Percentiles rank a stretch among this genome's conserved stretches.
These are phyloP conservation scores for Cherax destructor DNA, from an alignment of 1,140 invertebrate genomes.

Conservation along the genomic window DNA sequence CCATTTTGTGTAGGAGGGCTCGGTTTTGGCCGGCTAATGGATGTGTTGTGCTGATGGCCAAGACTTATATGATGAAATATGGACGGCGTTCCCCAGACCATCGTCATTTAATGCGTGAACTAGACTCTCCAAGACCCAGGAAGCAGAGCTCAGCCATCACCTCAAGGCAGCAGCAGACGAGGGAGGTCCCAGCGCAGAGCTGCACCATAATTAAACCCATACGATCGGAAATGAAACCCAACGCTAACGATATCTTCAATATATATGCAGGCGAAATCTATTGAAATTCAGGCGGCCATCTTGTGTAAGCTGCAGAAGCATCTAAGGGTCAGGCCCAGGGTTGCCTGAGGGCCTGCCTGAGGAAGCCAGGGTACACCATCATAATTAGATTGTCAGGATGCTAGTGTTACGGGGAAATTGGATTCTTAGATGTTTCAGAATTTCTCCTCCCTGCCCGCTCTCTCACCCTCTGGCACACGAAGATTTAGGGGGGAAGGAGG, in stretches of 20 bases:
- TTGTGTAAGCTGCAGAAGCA: constrained; percentile 63
- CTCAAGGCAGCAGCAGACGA: background rate
- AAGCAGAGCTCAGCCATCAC: background rate
- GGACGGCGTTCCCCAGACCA: constrained; percentile 33
- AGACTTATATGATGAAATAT: constrained; percentile 67
- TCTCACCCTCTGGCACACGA: constrained; percentile 22
- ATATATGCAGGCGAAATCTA: constrained; percentile 67
- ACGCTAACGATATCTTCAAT: constrained; percentile 68
- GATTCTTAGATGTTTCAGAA: constrained; percentile 70
- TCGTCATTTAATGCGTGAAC: constrained; percentile 27
- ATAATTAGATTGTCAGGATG: constrained; percentile 69
- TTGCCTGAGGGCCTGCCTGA: constrained; percentile 11
- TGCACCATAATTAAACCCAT: constrained; percentile 65
- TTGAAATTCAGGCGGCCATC: constrained; percentile 68
- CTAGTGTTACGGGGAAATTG: constrained; percentile 68
- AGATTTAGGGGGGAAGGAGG: background rate
- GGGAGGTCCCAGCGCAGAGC: background rate
- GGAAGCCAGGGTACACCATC: constrained; percentile 59
- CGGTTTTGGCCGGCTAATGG: constrained; percentile 55
- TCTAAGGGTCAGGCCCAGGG: constrained; percentile 60
- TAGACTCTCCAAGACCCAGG: background rate
- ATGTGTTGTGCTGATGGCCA: constrained; percentile 63
- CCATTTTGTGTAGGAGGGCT: constrained; percentile 60
- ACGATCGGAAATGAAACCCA: constrained; percentile 67
- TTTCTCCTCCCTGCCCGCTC: constrained; percentile 46